phyloP scores from a whole-genome alignment of 2,113 vertebrate genomes.

The Baryphthengus martii region DNA sequence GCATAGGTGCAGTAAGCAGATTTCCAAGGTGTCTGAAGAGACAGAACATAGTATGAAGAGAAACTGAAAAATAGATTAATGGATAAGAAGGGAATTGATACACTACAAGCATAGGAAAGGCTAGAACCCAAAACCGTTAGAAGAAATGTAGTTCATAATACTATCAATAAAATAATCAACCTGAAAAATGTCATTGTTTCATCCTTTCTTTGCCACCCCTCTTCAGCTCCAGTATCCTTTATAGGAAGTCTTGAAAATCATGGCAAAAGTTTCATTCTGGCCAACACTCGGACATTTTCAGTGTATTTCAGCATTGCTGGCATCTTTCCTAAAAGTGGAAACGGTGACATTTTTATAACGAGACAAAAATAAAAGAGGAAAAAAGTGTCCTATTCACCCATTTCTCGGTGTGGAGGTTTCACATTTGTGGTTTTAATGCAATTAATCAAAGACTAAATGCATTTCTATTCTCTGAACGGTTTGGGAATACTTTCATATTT shows the following conservation, averaged over 20 bases:
- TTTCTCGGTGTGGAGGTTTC: slow-evolving; percentile 9
- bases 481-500: slow-evolving; percentile 26
- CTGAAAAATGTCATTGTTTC: not conserved
- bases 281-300: slow-evolving; percentile 25
- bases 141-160: not conserved
- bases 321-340: slow-evolving; percentile 29
- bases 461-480: slow-evolving; percentile 46
- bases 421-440: slow-evolving; percentile 18
- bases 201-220: not conserved
- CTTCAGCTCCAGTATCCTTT: not conserved
- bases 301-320: slow-evolving; percentile 25
- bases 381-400: slow-evolving; percentile 35
- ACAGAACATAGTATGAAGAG: not conserved
- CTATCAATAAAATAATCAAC: not conserved
- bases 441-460: slow-evolving; percentile 40
- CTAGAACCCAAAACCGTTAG: not conserved
- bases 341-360: slow-evolving; percentile 17
- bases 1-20: not conserved
- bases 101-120: not conserved
- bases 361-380: slow-evolving; percentile 30
- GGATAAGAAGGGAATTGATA: not conserved
- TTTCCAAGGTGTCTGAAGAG: not conserved
- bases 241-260: not conserved
- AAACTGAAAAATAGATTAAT: not conserved
- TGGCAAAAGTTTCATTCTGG: slow-evolving; percentile 7